Conservation (phyloP, 1,140 invertebrate species). For the Plutomurus gul region DNA sequence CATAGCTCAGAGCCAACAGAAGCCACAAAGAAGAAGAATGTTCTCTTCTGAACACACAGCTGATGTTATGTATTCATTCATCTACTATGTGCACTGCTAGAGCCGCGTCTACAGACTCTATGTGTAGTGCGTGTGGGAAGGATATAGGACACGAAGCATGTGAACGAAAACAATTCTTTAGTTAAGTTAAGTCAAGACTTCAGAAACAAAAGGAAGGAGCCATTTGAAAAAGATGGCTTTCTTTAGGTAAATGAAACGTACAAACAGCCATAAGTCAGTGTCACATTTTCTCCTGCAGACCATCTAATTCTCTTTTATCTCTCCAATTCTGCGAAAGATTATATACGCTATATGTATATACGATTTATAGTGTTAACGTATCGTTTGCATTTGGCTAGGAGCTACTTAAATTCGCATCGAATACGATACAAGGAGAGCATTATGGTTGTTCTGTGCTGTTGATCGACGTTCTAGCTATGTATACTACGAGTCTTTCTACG, state of each 20-base stretch:
- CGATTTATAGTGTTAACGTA: background rate
- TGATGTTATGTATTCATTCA: background rate
- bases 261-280: conserved; percentile 34
- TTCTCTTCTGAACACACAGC: background rate
- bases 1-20: background rate
- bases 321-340: background rate
- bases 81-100: background rate
- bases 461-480: no score
- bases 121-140: background rate
- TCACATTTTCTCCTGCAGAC: conserved; percentile 20
- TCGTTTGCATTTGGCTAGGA: no score
- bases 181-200: background rate
- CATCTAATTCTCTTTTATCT: conserved; percentile 38
- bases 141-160: background rate
- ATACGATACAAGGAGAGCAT: no score
- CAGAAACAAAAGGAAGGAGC: background rate
- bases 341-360: background rate
- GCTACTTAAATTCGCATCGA: no score
- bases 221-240: conserved; percentile 25
- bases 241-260: conserved; percentile 40
- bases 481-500: no score
- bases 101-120: background rate
- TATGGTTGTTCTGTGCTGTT: no score
- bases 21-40: background rate
- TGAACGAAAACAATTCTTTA: background rate